Conservation (phyloP, 2,888 invertebrate species). For the Cosmia trapezina region DNA sequence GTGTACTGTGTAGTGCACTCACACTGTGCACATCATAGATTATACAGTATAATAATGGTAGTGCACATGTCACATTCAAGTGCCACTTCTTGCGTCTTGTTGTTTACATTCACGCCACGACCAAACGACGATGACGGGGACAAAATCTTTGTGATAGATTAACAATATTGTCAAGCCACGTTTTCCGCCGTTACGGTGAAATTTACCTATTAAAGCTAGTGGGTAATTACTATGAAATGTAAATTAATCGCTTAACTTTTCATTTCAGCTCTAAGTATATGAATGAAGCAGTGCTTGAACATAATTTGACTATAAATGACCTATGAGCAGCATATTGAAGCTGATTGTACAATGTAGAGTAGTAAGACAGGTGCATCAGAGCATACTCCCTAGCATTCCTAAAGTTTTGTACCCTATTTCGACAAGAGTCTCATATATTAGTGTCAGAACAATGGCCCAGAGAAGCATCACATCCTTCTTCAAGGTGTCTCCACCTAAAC, state of each 20-base stretch:
- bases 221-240: not conserved
- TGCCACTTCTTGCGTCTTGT: not conserved
- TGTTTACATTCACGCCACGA: conserved; percentile 17
- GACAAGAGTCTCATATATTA: conserved; percentile 16
- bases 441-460: conserved; percentile 81
- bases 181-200: not conserved
- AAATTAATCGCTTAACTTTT: conserved; percentile 9
- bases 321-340: conserved; percentile 63
- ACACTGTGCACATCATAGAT: too few species aligned
- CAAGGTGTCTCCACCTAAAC: conserved; percentile 80
- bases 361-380: conserved; percentile 38
- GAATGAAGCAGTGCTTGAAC: not conserved
- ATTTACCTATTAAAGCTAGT: not conserved
- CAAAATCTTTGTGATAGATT: not conserved
- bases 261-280: conserved; percentile 29
- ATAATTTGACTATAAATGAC: not conserved
- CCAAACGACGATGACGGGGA: not conserved
- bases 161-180: not conserved
- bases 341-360: conserved; percentile 57
- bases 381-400: not conserved
- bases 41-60: too few species aligned
- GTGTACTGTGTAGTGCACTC: too few species aligned
- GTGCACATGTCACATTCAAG: not conserved
- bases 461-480: conserved; percentile 87
- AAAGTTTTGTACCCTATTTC: not conserved